phyloP scores from a whole-genome alignment of 2,888 invertebrate species.

The Ochropacha duplaris region DNA sequence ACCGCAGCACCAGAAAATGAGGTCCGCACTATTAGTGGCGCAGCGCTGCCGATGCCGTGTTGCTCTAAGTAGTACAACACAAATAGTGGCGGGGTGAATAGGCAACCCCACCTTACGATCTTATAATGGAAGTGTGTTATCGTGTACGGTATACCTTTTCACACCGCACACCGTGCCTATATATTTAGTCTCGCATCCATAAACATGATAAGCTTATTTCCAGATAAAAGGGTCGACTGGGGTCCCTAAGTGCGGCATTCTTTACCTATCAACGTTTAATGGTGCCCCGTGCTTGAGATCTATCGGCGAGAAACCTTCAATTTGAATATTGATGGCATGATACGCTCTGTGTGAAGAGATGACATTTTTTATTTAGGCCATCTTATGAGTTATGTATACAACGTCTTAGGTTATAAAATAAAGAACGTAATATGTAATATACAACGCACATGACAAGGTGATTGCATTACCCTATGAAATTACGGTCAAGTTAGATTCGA shows the following conservation, averaged over 20 bases:
- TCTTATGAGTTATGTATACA: constrained; percentile 43
- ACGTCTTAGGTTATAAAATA: constrained; percentile 26
- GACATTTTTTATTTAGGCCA: constrained; percentile 55
- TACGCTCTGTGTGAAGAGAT: constrained; percentile 44
- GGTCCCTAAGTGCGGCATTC: constrained; percentile 75
- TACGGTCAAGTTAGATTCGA: neutral
- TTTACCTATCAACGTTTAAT: constrained; percentile 76
- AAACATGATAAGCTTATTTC: constrained; percentile 79
- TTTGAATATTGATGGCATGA: constrained; percentile 76
- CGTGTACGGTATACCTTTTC: constrained; percentile 58
- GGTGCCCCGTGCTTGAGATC: constrained; percentile 70
- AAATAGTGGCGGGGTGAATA: constrained; percentile 41
- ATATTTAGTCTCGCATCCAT: constrained; percentile 68
- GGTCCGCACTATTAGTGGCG: constrained; percentile 1
- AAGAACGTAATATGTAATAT: constrained; percentile 8
- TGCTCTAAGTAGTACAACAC: constrained; percentile 12
- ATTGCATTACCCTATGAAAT: neutral
- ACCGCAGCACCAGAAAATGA: neutral
- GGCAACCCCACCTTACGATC: constrained; percentile 43
- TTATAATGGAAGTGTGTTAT: constrained; percentile 63
- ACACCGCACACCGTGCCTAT: constrained; percentile 51
- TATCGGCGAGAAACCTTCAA: constrained; percentile 65
- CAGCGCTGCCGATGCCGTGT: neutral
- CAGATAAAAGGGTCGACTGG: constrained; percentile 75
- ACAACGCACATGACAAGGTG: constrained; percentile 4